A percentile compares a stretch with the other conserved stretches of the same genome.
phyloP scores from a whole-genome alignment of 2,888 invertebrate species.

The Synergus itoensis region DNA sequence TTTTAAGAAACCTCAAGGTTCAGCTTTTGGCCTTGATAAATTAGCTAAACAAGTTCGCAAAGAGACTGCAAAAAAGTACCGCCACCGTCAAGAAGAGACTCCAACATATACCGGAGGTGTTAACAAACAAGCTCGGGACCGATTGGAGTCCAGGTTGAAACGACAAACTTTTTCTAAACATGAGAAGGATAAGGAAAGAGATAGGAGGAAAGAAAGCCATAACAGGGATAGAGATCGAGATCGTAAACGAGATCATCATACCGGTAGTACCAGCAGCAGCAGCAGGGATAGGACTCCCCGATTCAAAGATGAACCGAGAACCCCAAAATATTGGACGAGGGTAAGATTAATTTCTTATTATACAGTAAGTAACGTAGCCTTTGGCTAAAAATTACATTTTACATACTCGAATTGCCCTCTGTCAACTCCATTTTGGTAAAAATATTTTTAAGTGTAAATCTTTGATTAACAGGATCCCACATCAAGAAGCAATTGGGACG shows the following conservation, averaged over 20 bases:
- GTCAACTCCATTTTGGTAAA: neutral
- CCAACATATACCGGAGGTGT: conserved; percentile 97
- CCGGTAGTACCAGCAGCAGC: conserved; percentile 56
- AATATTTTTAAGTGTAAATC: conserved; percentile 48
- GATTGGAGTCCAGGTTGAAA: conserved; percentile 79
- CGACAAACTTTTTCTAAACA: conserved; percentile 72
- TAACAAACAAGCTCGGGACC: conserved; percentile 87
- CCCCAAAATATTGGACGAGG: conserved; percentile 83
- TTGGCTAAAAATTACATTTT: too few species aligned
- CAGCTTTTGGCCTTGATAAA: conserved; percentile 90
- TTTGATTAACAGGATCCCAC: conserved; percentile 78
- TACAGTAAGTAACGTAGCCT: too few species aligned
- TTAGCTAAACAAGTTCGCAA: conserved; percentile 87
- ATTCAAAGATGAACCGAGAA: conserved; percentile 92
- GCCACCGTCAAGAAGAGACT: conserved; percentile 91
- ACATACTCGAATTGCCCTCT: neutral
- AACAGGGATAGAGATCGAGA: conserved; percentile 69
- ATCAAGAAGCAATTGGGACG: conserved; percentile 88
- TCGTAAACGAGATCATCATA: conserved; percentile 69
- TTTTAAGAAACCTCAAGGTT: conserved; percentile 88
- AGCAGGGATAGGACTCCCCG: conserved; percentile 78
- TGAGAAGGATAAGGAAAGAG: conserved; percentile 66
- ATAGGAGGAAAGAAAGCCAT: conserved; percentile 64
- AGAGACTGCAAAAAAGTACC: conserved; percentile 84
- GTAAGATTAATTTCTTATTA: conserved; percentile 61